phyloP scores from a whole-genome alignment of 1,140 invertebrate species.

The Philotrypesis tridentata region DNA sequence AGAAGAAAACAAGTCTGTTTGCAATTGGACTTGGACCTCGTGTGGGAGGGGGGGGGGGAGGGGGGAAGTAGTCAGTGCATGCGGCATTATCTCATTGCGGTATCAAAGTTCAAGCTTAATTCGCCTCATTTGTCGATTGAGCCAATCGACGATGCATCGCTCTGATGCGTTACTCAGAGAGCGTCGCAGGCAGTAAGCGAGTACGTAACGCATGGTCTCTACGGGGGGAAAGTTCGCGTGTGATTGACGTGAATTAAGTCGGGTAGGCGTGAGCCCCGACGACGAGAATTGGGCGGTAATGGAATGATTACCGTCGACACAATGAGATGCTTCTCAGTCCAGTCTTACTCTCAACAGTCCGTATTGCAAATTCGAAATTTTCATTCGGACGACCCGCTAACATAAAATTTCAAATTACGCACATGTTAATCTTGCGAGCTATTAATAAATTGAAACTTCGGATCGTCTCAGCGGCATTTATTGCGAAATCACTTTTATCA shows the following conservation, averaged over 20 bases:
- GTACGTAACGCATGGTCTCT: not conserved
- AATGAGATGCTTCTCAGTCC: constrained; percentile 47
- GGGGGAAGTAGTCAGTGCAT: not conserved
- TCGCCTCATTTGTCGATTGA: constrained; percentile 36
- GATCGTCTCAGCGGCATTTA: no score
- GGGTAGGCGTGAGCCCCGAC: not conserved
- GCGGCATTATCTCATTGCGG: constrained; percentile 24
- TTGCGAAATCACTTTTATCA: no score
- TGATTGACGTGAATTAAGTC: constrained; percentile 30
- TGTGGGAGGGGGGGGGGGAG: no score
- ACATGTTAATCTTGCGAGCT: not conserved
- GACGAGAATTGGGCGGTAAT: constrained; percentile 61
- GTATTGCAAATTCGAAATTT: not conserved
- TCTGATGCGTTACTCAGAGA: not conserved
- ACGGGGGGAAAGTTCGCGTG: not conserved
- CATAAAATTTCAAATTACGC: not conserved
- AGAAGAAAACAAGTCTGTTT: no score
- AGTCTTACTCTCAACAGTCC: not conserved
- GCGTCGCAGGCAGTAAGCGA: not conserved
- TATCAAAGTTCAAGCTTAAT: constrained; percentile 39
- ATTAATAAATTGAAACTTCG: not conserved
- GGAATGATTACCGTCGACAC: constrained; percentile 57
- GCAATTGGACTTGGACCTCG: not conserved
- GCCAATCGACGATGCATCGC: constrained; percentile 30
- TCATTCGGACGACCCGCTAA: not conserved